Percentiles rank a stretch among this genome's conserved stretches.
Evolutionary conservation across 2,797 vertebrate genomes (phyloP).

Genomic region (Chelidonichthys spinosus): DNA sequence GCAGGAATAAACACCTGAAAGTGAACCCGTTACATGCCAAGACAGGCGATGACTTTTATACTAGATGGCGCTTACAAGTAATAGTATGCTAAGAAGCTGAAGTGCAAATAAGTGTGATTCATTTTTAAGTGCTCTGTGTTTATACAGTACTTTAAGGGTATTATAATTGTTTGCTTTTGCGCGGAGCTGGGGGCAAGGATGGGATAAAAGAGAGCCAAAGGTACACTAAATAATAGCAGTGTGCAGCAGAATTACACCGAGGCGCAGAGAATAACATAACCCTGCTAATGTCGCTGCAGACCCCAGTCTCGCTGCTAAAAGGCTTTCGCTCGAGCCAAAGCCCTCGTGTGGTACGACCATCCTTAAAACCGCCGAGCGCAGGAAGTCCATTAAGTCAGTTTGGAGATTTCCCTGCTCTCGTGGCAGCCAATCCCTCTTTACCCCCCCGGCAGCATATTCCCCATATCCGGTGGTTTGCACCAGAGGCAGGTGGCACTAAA

Average conservation of each 20-base stretch:
- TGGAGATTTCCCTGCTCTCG: conserved; percentile 69
- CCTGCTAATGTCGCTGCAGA: conserved; percentile 48
- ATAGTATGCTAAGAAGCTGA: conserved; percentile 57
- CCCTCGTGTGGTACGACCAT: conserved; percentile 36
- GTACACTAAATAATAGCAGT: conserved; percentile 60
- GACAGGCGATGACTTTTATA: conserved; percentile 53
- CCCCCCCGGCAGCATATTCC: conserved; percentile 47
- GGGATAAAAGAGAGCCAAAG: conserved; percentile 62
- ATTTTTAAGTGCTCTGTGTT: conserved; percentile 70
- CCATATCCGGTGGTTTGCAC: conserved; percentile 59
- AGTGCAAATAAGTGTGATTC: conserved; percentile 69
- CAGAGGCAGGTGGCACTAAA: conserved; percentile 80
- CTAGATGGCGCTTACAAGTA: conserved; percentile 60
- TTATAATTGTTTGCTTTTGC: conserved; percentile 70
- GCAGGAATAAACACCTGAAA: conserved; percentile 25
- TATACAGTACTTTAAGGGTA: conserved; percentile 62
- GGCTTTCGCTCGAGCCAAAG: conserved; percentile 43
- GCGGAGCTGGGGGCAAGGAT: conserved; percentile 45
- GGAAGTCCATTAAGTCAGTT: conserved; percentile 73
- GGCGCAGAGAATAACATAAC: conserved; percentile 47
- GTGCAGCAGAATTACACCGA: conserved; percentile 35
- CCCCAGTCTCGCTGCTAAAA: conserved; percentile 34
- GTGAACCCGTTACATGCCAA: conserved; percentile 52
- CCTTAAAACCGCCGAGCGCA: conserved; percentile 51
- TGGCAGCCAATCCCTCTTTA: conserved; percentile 49